Evolutionary conservation across 2,113 vertebrate genomes (phyloP), one percentile per base, ranked within the genome.

Genomic region (Cinclus mexicanus): DNA sequence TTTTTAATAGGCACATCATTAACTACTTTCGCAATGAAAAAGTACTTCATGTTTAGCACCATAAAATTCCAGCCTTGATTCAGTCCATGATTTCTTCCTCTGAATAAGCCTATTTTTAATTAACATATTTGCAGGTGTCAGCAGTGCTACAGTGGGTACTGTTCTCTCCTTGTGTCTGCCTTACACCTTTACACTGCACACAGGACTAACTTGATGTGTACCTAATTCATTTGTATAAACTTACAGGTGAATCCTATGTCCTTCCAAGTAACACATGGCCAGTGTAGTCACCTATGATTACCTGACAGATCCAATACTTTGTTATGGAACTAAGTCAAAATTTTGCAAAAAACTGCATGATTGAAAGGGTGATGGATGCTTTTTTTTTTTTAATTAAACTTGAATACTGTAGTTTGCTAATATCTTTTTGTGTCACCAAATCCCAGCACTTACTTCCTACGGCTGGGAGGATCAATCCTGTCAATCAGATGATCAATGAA

Each of bases 401-500:
- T 60, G 41, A 84, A 49, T 49, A 12, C 33, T 46, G 50, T n/a
- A 25, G 35, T 94, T 91, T 69, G 18, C 42, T 53, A 49, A 50
- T 79, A 78, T 41, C 33, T 89, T 67, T 5, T 37, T 57, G 41
- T 89, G 63, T 81, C 72, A 68, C 24, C 63, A 97, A 95, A 93
- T 55, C 44, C 65, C 90, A 92, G 60, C 29, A n/a, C 35, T 53
- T 76, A 15, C 25, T 83, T 69, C 75, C 50, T 75, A 18, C 71
- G 44, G 79, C 76, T 83, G 49, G 65, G 41, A 55, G 95, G 91
- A 81, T 97, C 94, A 95, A 39, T 92, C 46, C 70, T 72, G 63
- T 94, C 96, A 96, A 93, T 97, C 90, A 91, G 71, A 83, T 94
- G 69, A 97, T 95, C 91, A 93, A 96, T 87, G 33, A 78, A 70